Base-by-base conservation (phyloP, 2,113 vertebrate species). In the Rhabdomys dilectus region DNA sequence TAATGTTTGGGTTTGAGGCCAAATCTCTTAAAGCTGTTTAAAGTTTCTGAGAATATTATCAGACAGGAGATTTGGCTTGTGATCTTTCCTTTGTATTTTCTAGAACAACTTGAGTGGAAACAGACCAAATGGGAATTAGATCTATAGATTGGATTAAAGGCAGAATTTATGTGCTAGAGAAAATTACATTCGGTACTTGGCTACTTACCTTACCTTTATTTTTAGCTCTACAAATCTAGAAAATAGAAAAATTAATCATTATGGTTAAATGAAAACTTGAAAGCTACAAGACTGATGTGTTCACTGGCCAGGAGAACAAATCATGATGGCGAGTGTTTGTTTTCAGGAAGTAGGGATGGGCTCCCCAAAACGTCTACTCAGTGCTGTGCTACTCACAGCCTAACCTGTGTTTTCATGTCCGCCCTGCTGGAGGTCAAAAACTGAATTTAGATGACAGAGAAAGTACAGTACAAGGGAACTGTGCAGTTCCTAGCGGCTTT, bases 41-140 rank as follows among this genome's bases (percentile, higher is more conserved):
- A 95, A 94, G 84, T 97, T 97, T 97, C 96, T n/a, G 51, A 96
- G 94, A 58, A 64, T 95, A 89, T 94, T 13, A 11, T 91, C 95
- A 34, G 81, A 89, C 81, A 89, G 87, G 70, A 77, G 93, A 88
- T 92, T 89, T 77, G 64, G 34, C 68, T 78, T 95, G 84, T 39
- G 75, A 97, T 93, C 84, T 90, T 58, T 86, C 0, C 1, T 10
- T 48, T 88, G 87, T 36, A 36, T 77, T 93, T 95, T 84, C 85
- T 84, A 93, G 78, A 12, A 2, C 7, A 56, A 29, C 72, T n/a
- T 58, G 78, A 86, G 86, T 88, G 58, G 70, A 97, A 95, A 93
- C 92, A 62, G 95, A 91, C 72, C 39, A 93, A 97, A 73, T 80
- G 82, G 73, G 88, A 95, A 94, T 96, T 96, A 94, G 88, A 96